These are phyloP conservation scores for Coreius guichenoti DNA, from an alignment of 2,797 vertebrate genomes.

Conservation along the genomic window DNA sequence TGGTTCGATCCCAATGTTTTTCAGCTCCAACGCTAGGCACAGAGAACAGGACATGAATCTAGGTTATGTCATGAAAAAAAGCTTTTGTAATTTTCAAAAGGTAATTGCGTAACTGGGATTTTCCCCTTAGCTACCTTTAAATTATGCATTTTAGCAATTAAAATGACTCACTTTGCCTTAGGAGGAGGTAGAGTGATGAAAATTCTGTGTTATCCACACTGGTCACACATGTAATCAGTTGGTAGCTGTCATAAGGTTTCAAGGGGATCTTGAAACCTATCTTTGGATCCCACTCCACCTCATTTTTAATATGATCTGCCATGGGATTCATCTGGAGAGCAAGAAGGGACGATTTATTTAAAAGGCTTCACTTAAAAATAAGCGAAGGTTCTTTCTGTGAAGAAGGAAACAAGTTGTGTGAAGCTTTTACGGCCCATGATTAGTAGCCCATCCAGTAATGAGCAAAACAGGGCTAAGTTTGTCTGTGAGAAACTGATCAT, in stretches of 20 bases:
- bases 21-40: slow-evolving; percentile 64
- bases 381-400: neutral
- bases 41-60: slow-evolving; percentile 21
- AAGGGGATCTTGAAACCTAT: slow-evolving; percentile 82
- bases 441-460: slow-evolving; percentile 60
- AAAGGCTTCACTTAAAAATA: neutral
- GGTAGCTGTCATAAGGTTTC: slow-evolving; percentile 46
- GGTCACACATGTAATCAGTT: slow-evolving; percentile 73
- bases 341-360: slow-evolving; percentile 13
- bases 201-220: slow-evolving; percentile 59
- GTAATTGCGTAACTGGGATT: neutral
- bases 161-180: slow-evolving; percentile 78
- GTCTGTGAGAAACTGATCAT: slow-evolving; percentile 59
- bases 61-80: slow-evolving; percentile 11
- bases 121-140: neutral
- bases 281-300: slow-evolving; percentile 82
- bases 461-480: slow-evolving; percentile 44
- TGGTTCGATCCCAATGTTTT: slow-evolving; percentile 70
- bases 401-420: slow-evolving; percentile 12
- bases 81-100: slow-evolving; percentile 6
- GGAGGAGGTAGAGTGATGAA: slow-evolving; percentile 72
- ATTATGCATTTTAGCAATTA: neutral
- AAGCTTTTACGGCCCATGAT: slow-evolving; percentile 48
- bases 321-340: slow-evolving; percentile 65
- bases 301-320: slow-evolving; percentile 36